A percentile compares a stretch with the other conserved stretches of the same genome.
Conservation (phyloP, 2,113 vertebrate genomes). For the Protobothrops flavoviridis region DNA sequence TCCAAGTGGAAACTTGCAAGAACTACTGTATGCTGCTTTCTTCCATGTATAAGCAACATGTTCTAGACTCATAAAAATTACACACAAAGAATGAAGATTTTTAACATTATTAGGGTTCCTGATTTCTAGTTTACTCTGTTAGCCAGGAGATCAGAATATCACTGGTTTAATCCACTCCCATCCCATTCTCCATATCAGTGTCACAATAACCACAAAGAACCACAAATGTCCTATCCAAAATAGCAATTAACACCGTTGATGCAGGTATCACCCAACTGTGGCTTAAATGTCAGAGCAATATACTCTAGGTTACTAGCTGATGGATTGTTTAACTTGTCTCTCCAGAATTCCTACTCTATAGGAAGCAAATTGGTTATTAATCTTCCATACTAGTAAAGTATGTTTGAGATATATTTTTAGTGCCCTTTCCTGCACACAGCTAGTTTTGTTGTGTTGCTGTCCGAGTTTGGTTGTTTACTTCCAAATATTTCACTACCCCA, state of each 20-base stretch:
- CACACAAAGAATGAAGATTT: not conserved
- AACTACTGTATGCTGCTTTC: not conserved
- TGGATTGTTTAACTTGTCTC: not conserved
- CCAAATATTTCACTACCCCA: too few relatives aligned
- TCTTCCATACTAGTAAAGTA: not conserved
- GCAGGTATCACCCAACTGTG: not conserved
- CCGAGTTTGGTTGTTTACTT: too few relatives aligned
- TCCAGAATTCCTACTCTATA: not conserved
- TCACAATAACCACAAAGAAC: not conserved
- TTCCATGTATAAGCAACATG: not conserved
- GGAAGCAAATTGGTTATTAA: not conserved
- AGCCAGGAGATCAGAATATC: not conserved
- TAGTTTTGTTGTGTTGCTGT: not conserved
- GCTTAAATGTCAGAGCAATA: not conserved
- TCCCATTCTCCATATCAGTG: not conserved
- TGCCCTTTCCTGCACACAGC: not conserved
- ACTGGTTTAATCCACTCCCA: not conserved
- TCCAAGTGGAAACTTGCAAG: not conserved
- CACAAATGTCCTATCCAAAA: not conserved
- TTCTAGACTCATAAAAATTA: not conserved
- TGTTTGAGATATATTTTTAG: not conserved
- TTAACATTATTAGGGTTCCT: not conserved
- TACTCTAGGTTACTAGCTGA: not conserved
- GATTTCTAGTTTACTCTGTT: not conserved
- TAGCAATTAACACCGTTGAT: not conserved